phyloP scores from a whole-genome alignment of 2,113 vertebrate genomes.

The Otocyon megalotis region DNA sequence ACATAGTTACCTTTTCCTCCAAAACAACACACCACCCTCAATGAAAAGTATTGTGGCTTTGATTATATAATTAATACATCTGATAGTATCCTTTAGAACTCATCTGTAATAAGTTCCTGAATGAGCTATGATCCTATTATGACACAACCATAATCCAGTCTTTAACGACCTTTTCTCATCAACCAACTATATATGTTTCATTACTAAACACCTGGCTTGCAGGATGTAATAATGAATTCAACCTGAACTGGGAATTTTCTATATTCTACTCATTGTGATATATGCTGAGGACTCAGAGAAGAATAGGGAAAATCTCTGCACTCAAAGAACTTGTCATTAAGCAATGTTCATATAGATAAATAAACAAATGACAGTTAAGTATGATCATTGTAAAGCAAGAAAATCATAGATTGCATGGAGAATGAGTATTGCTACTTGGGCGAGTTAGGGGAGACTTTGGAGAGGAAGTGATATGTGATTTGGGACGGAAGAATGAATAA shows the following conservation, averaged over 20 bases:
- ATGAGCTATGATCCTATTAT: not conserved
- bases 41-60: not conserved
- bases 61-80: not conserved
- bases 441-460: not conserved
- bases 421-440: not conserved
- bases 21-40: not conserved
- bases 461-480: conserved; percentile 14
- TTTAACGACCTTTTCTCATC: not conserved
- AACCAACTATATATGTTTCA: not conserved
- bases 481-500: conserved; percentile 32
- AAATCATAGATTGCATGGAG: not conserved
- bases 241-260: not conserved
- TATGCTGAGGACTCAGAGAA: not conserved
- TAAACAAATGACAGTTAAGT: not conserved
- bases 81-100: not conserved
- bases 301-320: not conserved
- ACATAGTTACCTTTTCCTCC: not conserved
- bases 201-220: not conserved
- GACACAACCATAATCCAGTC: not conserved
- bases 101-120: not conserved
- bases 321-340: not conserved
- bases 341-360: not conserved
- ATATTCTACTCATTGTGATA: not conserved
- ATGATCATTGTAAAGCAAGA: conserved; percentile 5
- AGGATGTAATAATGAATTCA: conserved; percentile 13